A percentile compares a stretch with the other conserved stretches of the same genome.
Evolutionary conservation across 1,140 invertebrate species (phyloP).

Genomic region (Lineus longissimus): DNA sequence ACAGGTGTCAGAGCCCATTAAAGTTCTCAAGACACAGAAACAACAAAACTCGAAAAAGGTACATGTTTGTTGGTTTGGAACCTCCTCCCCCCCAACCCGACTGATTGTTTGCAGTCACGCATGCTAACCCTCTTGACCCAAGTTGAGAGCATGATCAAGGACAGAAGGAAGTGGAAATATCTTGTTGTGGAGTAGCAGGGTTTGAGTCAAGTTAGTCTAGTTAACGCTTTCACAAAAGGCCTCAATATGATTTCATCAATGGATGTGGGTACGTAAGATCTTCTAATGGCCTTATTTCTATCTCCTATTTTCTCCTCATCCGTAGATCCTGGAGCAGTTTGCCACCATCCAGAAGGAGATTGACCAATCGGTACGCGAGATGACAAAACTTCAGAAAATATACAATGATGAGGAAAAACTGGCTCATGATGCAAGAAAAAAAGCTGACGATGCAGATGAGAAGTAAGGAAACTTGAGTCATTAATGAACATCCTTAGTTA

Average conservation of each 20-base stretch:
- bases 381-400: constrained; percentile 90
- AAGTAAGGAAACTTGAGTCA: constrained; percentile 65
- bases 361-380: constrained; percentile 74
- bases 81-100: background rate
- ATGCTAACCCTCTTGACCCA: background rate
- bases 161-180: no score
- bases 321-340: constrained; percentile 79
- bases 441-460: constrained; percentile 92
- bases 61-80: constrained; percentile 18
- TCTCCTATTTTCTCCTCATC: background rate
- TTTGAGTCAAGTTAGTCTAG: no score
- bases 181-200: no score
- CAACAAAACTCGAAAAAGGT: constrained; percentile 83
- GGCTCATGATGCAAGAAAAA: constrained; percentile 89
- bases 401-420: constrained; percentile 95
- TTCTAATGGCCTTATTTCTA: background rate
- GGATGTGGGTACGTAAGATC: no score
- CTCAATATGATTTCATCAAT: no score
- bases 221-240: no score
- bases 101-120: background rate
- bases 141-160: no score
- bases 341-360: constrained; percentile 85
- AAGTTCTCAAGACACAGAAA: constrained; percentile 78
- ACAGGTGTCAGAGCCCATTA: constrained; percentile 88
- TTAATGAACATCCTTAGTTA: no score